phyloP scores from a whole-genome alignment of 2,888 invertebrate genomes.

The Argyresthia goedartella region DNA sequence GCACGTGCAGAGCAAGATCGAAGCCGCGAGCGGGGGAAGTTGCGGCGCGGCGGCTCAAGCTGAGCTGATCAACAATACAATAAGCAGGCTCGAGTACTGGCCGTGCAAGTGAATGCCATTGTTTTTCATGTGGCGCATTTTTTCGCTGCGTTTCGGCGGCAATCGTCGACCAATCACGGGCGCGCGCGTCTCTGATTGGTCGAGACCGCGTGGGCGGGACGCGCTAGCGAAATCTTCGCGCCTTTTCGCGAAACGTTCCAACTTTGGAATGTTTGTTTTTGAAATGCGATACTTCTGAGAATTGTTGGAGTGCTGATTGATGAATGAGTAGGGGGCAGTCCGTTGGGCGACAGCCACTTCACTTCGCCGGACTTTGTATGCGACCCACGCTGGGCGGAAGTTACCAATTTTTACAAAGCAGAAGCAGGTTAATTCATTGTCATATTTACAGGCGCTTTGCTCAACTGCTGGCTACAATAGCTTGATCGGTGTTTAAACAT shows the following conservation, averaged over 20 bases:
- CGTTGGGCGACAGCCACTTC: background rate
- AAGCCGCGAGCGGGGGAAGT: background rate
- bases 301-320: constrained; percentile 15
- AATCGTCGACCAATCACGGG: constrained; percentile 37
- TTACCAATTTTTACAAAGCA: background rate
- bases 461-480: too few species aligned
- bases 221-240: constrained; percentile 31
- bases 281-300: constrained; percentile 32
- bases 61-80: constrained; percentile 23
- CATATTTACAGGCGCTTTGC: too few species aligned
- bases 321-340: background rate
- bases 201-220: constrained; percentile 32
- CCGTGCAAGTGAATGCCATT: constrained; percentile 53
- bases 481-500: too few species aligned
- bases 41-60: constrained; percentile 14
- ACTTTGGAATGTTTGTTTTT: constrained; percentile 28
- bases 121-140: constrained; percentile 47
- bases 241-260: constrained; percentile 28
- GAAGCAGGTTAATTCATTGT: too few species aligned
- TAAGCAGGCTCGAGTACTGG: constrained; percentile 30
- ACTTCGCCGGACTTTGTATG: background rate
- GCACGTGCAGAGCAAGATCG: background rate
- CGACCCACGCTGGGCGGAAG: background rate
- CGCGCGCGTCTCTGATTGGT: constrained; percentile 36
- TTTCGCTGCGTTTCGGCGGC: constrained; percentile 34